Percentiles rank a stretch among this genome's conserved stretches.
Evolutionary conservation across 2,888 invertebrate species (phyloP).

Genomic region (Crematogaster levior): DNA sequence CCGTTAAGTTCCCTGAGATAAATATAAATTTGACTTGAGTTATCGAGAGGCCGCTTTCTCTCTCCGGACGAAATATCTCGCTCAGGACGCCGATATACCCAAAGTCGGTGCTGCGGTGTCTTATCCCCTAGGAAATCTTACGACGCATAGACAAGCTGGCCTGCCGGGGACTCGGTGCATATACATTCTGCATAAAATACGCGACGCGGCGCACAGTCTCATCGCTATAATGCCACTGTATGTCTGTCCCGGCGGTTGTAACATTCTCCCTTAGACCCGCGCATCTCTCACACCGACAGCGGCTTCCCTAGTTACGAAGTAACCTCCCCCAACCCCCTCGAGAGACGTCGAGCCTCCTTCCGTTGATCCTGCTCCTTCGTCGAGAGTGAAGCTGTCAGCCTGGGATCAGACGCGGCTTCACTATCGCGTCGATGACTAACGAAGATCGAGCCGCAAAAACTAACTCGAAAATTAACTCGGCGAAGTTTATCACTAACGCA

Average conservation of each 20-base stretch:
- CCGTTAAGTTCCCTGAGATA: slow-evolving; percentile 15
- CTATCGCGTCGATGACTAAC: neutral
- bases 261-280: slow-evolving; percentile 40
- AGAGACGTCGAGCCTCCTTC: slow-evolving; percentile 25
- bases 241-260: slow-evolving; percentile 66
- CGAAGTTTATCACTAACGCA: slow-evolving; percentile 1
- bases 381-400: neutral
- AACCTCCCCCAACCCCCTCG: neutral
- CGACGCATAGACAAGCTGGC: slow-evolving; percentile 62
- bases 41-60: slow-evolving; percentile 7
- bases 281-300: slow-evolving; percentile 5
- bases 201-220: slow-evolving; percentile 53
- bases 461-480: neutral
- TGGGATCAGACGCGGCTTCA: slow-evolving; percentile 1
- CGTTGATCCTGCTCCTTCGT: slow-evolving; percentile 1
- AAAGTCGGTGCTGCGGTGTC: slow-evolving; percentile 47
- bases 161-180: slow-evolving; percentile 30
- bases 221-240: slow-evolving; percentile 71
- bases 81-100: slow-evolving; percentile 39
- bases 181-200: slow-evolving; percentile 50
- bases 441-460: neutral
- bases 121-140: slow-evolving; percentile 78
- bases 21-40: slow-evolving; percentile 39
- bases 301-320: slow-evolving; percentile 26
- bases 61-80: slow-evolving; percentile 28